Evolutionary conservation across 2,113 vertebrate genomes (phyloP).

Genomic region (Carlito syrichta): DNA sequence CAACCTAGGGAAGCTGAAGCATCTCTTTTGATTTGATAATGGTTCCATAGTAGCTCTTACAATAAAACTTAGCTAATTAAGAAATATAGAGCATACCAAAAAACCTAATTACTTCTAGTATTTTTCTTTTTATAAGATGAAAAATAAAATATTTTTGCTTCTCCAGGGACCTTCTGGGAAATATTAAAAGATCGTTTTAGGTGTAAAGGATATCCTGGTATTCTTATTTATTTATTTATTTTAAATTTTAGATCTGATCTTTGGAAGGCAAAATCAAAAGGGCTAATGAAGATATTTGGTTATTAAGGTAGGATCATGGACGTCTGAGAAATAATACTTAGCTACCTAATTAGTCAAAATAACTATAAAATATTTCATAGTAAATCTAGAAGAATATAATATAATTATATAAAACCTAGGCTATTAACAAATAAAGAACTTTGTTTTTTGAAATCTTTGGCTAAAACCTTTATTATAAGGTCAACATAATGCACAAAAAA

Average conservation of each 20-base stretch:
- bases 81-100: background rate
- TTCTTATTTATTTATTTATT: background rate
- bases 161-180: background rate
- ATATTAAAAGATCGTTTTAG: background rate
- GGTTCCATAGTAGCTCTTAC: background rate
- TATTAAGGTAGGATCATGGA: background rate
- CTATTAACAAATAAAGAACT: background rate
- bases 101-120: background rate
- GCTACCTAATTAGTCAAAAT: background rate
- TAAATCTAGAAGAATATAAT: background rate
- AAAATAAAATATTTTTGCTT: background rate
- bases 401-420: background rate
- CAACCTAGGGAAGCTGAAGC: background rate
- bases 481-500: background rate
- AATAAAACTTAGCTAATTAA: background rate
- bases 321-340: background rate
- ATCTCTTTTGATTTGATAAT: background rate
- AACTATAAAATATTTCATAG: background rate
- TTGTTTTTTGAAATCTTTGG: background rate
- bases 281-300: background rate
- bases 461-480: background rate
- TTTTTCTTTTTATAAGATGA: background rate
- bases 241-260: background rate
- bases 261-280: background rate
- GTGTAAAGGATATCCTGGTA: background rate